Percentiles rank a stretch among this genome's conserved stretches.
These are phyloP conservation scores for Oenanthe oenanthe DNA, from an alignment of 2,113 vertebrate genomes.

Conservation along the genomic window DNA sequence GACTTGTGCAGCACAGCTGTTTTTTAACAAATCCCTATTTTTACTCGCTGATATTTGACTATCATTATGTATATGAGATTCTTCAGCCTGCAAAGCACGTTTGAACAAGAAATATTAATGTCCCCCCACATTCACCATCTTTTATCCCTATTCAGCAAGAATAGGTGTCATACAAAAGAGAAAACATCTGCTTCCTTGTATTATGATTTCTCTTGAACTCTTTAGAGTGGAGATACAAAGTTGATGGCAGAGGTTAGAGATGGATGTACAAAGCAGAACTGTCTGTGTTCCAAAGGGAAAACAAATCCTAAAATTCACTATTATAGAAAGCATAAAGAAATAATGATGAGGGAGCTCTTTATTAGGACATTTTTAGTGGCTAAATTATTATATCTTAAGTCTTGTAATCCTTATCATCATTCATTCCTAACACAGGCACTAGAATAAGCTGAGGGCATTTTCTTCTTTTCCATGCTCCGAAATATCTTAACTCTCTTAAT, in stretches of 20 bases:
- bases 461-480: background rate
- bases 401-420: background rate
- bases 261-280: background rate
- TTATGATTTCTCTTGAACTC: slow-evolving; percentile 30
- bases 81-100: slow-evolving; percentile 14
- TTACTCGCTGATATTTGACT: slow-evolving; percentile 35
- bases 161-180: background rate
- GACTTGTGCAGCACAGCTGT: slow-evolving; percentile 36
- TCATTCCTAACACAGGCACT: background rate
- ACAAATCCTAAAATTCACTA: background rate
- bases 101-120: slow-evolving; percentile 54
- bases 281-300: background rate
- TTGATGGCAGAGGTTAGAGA: slow-evolving; percentile 47
- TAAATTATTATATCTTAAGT: background rate
- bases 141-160: slow-evolving; percentile 34
- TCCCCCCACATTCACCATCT: background rate
- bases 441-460: background rate
- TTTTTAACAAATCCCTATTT: slow-evolving; percentile 49
- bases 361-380: background rate
- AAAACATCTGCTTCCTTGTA: slow-evolving; percentile 46
- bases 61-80: slow-evolving; percentile 54
- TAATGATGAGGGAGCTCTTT: background rate
- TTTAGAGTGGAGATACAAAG: slow-evolving; percentile 26
- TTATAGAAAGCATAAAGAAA: background rate
- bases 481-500: background rate